Percentiles rank a stretch among this genome's conserved stretches.
phyloP scores from a whole-genome alignment of 2,113 vertebrate genomes.

The Bubo scandiacus region DNA sequence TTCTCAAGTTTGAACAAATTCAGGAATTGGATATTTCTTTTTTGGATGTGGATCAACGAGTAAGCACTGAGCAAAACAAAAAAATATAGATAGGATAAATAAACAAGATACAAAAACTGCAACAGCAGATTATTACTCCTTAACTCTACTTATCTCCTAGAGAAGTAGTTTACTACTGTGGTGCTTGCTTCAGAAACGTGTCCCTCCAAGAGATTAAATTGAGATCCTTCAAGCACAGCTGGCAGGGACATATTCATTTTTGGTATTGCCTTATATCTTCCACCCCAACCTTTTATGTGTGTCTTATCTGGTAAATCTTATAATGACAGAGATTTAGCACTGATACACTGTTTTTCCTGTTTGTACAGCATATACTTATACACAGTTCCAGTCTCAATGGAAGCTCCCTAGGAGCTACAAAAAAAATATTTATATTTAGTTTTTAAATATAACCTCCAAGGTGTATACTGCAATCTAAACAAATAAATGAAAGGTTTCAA shows the following conservation, averaged over 20 bases:
- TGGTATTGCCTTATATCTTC: background rate
- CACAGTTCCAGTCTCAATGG: background rate
- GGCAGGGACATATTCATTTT: background rate
- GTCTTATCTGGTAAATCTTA: background rate
- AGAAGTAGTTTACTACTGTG: background rate
- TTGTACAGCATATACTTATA: background rate
- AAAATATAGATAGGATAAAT: fast-evolving
- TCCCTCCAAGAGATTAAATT: background rate
- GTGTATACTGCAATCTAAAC: background rate
- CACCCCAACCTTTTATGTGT: background rate
- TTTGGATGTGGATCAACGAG: background rate
- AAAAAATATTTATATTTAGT: background rate
- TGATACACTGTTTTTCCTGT: background rate
- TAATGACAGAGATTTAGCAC: background rate
- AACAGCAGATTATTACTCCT: background rate
- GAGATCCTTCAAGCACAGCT: background rate
- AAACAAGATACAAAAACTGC: background rate
- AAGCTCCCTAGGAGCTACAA: background rate
- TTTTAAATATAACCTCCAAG: background rate
- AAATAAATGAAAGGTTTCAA: background rate
- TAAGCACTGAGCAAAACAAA: background rate
- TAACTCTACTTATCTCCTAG: background rate
- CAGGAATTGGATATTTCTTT: background rate
- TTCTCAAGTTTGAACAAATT: background rate
- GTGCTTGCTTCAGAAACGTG: background rate